A percentile compares a stretch with the other conserved stretches of the same genome.
Evolutionary conservation across 1,140 invertebrate species (phyloP).

Genomic region (Lethocerus indicus): DNA sequence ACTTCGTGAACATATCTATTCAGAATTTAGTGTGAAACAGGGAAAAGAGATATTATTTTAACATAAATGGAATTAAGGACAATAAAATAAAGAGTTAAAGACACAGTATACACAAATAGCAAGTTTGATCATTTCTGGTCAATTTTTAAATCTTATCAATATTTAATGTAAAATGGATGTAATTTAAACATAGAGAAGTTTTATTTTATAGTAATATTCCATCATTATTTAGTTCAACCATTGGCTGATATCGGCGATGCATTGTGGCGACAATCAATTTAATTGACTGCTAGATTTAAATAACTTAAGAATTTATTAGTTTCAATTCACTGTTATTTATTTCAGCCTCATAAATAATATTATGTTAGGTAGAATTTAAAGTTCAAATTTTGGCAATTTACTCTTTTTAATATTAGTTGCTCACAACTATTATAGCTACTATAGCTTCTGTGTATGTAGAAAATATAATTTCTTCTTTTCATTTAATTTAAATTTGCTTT

Average conservation of each 20-base stretch:
- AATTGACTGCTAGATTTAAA: conserved; percentile 2
- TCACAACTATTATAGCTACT: no score
- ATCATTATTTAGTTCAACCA: conserved; percentile 2
- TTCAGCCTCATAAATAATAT: no score
- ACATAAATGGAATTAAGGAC: conserved; percentile 5
- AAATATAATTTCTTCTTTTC: no score
- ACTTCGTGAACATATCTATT: conserved; percentile 7
- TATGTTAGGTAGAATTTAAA: no score
- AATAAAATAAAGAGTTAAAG: conserved; percentile 2
- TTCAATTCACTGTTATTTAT: no score
- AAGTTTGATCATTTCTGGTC: neutral
- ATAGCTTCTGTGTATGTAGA: no score
- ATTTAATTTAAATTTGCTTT: no score
- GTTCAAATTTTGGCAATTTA: no score
- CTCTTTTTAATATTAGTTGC: no score
- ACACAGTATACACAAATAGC: neutral
- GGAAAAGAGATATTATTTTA: conserved; percentile 7
- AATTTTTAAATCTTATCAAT: neutral
- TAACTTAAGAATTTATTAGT: no score
- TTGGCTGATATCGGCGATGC: conserved; percentile 9
- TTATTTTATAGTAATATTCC: neutral
- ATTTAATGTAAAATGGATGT: neutral
- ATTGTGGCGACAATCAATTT: conserved; percentile 12
- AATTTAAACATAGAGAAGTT: neutral
- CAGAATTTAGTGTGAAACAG: conserved; percentile 3